Evolutionary conservation across 2,113 vertebrate species (phyloP).

Genomic region (Steatornis caripensis): DNA sequence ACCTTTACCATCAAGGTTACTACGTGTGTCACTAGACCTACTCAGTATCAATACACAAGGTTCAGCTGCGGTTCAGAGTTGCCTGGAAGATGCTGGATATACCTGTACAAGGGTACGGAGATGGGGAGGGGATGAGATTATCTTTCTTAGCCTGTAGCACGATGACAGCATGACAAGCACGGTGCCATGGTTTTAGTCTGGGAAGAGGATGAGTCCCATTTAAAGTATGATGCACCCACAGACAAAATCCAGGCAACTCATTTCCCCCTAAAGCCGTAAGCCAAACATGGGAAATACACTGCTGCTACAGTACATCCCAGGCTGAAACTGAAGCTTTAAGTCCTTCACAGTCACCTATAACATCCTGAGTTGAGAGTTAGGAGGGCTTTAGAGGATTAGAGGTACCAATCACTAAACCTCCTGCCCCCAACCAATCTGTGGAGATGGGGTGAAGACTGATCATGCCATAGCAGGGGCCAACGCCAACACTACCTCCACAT

Average conservation of each 20-base stretch:
- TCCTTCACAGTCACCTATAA: background rate
- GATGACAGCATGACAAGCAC: background rate
- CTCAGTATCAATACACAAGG: background rate
- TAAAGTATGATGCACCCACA: background rate
- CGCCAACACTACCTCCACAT: background rate
- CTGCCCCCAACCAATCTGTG: background rate
- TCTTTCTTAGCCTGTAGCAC: background rate
- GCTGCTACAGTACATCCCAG: background rate
- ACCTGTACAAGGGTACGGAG: background rate
- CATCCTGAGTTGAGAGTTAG: background rate
- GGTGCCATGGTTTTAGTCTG: background rate
- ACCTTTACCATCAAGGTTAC: background rate
- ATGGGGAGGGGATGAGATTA: accelerated
- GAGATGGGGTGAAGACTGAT: background rate
- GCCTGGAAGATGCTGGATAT: background rate
- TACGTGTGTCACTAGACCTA: background rate
- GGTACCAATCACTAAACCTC: background rate
- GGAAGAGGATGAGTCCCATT: background rate
- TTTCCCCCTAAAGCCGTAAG: background rate
- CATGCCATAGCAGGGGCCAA: background rate
- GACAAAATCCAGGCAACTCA: background rate
- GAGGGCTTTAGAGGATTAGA: background rate
- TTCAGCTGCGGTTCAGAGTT: background rate
- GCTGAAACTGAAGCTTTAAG: background rate
- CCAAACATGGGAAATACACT: background rate